Evolutionary conservation across 37 sponge, comb jelly and placozoan genomes (phyloP), one percentile per base, ranked within the genome.

Genomic region (Bolinopsis microptera): DNA sequence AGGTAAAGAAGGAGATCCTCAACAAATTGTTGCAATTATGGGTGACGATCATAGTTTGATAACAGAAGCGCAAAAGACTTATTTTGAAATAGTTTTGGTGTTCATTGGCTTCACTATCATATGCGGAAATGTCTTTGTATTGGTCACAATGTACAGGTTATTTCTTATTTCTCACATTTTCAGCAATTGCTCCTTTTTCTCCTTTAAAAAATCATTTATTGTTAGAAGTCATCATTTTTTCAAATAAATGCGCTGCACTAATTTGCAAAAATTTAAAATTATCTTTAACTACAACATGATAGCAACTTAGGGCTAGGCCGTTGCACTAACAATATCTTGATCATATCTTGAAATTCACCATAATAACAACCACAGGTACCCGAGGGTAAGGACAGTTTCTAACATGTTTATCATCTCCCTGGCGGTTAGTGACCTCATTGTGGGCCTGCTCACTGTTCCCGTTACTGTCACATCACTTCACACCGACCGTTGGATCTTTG

Each of bases 361-460:
- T n/a, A n/a, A n/a, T n/a, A n/a, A n/a, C n/a, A n/a, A n/a, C 30
- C 3, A 22, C 34, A 86, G 90, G 90, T 86, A 86, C 61, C 90
- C 90, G 0, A 38, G 90, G 23, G 35, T 86, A 27, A 39, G 90
- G 61, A 86, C 90, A 26, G 90, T 86, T 23, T 86, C 90, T 26
- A 86, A 86, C 90, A 86, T 41, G 61, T 86, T 86, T 34, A 86
- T 86, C 61, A 86, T 86, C 0, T 86, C 90, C 0, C 90, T 86
- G 90, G 90, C 90, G 13, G 61, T 86, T 9, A 86, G 90, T 48
- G 90, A 86, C 48, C 90, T 86, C 3, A 86, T 86, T 5, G 90
- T 86, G 0, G 90, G 90, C 2, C 36, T 86, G 26, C 90, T 86
- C 48, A 86, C 90, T 27, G 90, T 34, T 0, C 90, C 90, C 25